Evolutionary conservation across 2,113 vertebrate species (phyloP), one percentile per base, ranked within the genome.

Genomic region (Neogobius melanostomus): DNA sequence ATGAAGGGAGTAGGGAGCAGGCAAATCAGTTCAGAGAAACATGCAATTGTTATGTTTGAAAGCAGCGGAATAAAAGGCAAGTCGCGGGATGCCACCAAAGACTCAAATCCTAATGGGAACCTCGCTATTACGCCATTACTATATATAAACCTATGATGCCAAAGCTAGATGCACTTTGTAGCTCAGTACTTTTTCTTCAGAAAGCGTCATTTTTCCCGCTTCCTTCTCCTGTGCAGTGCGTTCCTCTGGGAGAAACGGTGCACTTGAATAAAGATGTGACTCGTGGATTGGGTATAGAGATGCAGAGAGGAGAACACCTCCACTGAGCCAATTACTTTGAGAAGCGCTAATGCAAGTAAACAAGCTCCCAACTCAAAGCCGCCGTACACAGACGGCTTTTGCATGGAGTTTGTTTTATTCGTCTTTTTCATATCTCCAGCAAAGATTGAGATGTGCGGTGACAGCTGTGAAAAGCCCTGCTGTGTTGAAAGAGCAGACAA

Each of bases 281-380:
- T 52, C 46, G 66, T 21, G 16, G 44, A 62, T 50, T 9, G 36
- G 48, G 44, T 51, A 15, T 11, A 47, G 64, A 8, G 10, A 8
- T 52, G 11, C 5, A 53, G 16, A 64, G 28, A 59, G 54, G 16
- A 64, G 28, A 59, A 48, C 43, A 60, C 46, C 66, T 43, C 47
- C 50, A 28, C 21, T 42, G 51, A 74, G 64, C 71, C 71, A 77
- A 82, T 74, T 71, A 82, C 68, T 74, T 61, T 77, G 71, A 78
- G 51, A 62, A 74, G 43, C 64, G 42, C 8, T 53, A 65, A 80
- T 11, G 11, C 6, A 43, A 53, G 62, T 66, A 28, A 64, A 64
- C 62, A 64, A 64, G 62, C 62, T 48, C 36, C 16, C 5, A 43
- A 50, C 56, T 45, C 53, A 14, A 76, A 63, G 42, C 16, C 28